Conservation (phyloP, 2,888 invertebrate species). For the Mongoloraphidia duomilia region DNA sequence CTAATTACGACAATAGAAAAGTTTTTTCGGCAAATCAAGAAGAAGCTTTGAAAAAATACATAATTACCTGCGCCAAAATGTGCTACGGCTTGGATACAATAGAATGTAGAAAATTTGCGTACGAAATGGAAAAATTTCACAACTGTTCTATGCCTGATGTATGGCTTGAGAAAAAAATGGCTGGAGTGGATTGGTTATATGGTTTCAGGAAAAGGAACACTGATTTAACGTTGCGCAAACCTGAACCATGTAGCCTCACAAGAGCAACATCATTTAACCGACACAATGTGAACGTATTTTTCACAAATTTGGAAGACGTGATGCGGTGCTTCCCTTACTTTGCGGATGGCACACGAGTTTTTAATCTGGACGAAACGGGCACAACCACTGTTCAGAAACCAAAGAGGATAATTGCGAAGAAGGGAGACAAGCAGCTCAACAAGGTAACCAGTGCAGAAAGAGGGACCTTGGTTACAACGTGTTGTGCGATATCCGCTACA, state of each 20-base stretch:
- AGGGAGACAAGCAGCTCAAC: constrained; percentile 8
- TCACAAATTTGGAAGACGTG: constrained; percentile 17
- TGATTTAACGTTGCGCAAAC: neutral
- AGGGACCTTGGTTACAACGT: neutral
- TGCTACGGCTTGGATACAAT: neutral
- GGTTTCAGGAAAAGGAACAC: neutral
- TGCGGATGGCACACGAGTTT: constrained; percentile 15
- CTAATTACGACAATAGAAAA: constrained; percentile 1
- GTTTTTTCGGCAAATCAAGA: neutral
- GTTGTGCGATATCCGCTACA: too few relatives aligned
- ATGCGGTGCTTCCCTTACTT: constrained; percentile 12
- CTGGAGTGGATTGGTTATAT: neutral
- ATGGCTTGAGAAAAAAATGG: neutral
- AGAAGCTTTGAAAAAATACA: neutral
- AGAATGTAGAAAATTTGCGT: neutral
- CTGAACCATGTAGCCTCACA: neutral
- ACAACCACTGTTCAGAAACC: constrained; percentile 15
- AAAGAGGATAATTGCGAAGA: constrained; percentile 15
- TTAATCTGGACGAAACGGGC: constrained; percentile 15
- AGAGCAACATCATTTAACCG: constrained; percentile 13
- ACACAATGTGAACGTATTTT: constrained; percentile 14
- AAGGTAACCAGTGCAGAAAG: neutral
- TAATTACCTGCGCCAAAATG: neutral
- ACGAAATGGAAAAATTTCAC: neutral
- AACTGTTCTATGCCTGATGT: neutral